phyloP scores from a whole-genome alignment of 2,888 invertebrate species.

The Spodoptera picta region DNA sequence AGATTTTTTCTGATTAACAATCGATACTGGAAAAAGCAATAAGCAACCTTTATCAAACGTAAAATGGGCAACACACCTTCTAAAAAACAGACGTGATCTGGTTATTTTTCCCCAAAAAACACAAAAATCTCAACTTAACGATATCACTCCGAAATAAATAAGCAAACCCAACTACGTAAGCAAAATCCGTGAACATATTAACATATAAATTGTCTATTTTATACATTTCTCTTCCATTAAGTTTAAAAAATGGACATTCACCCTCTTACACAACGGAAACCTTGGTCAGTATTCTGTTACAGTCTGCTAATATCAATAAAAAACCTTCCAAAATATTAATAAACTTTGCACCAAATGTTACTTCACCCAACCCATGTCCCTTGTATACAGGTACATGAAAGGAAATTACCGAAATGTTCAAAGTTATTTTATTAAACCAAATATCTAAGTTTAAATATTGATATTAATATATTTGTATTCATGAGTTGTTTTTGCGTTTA shows the following conservation, averaged over 20 bases:
- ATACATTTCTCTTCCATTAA: constrained; percentile 46
- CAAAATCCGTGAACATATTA: constrained; percentile 44
- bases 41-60: too few species aligned
- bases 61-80: too few species aligned
- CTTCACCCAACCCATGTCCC: constrained; percentile 40
- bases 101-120: background rate
- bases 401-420: constrained; percentile 46
- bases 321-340: constrained; percentile 48
- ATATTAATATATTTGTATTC: constrained; percentile 36
- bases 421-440: constrained; percentile 44
- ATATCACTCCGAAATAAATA: constrained; percentile 43
- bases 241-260: constrained; percentile 46
- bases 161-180: constrained; percentile 35
- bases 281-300: constrained; percentile 45
- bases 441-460: constrained; percentile 27
- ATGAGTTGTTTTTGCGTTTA: constrained; percentile 17
- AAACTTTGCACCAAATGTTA: constrained; percentile 39
- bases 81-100: background rate
- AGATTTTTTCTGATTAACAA: too few species aligned
- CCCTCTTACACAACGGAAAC: constrained; percentile 43
- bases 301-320: constrained; percentile 49
- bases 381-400: constrained; percentile 34
- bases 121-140: constrained; percentile 19
- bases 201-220: constrained; percentile 50
- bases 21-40: too few species aligned